Evolutionary conservation across 2,113 vertebrate species (phyloP), one percentile per base, ranked within the genome.

Genomic region (Semnopithecus entellus): DNA sequence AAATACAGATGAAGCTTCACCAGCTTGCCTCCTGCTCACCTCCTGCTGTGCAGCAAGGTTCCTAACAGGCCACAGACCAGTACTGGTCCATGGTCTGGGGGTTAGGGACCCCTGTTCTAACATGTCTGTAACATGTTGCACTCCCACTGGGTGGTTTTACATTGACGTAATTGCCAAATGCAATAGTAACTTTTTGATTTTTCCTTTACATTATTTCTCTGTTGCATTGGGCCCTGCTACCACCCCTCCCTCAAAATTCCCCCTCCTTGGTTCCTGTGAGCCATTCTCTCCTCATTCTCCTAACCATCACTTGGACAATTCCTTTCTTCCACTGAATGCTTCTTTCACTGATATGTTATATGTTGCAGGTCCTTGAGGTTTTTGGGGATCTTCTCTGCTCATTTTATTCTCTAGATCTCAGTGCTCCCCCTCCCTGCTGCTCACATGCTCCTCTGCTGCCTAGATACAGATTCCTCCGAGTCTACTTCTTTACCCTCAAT

Each of bases 361-460:
- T 23, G 14, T 14, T 50, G 30, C n/a, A 88, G 43, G 23, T 72
- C 64, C n/a, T 73, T 70, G 66, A 89, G 91, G 79, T 52, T 66
- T 80, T 84, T 25, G 7, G 76, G 64, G 40, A 27, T 91, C 40
- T 91, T 89, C 61, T 84, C 82, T 91, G 18, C 72, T 90, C 18
- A 2, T 61, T 59, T 88, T 40, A 83, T 80, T 92, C 57, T 40
- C 35, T 14, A 23, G 52, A 91, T 48, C 82, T 93, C 45, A 57
- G 52, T 43, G 16, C 35, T 75, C 38, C 80, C 78, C 20, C 61
- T n/a, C 72, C 40, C 70, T 72, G 17, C 90, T 66, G 86, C 91
- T 94, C 93, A 95, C 91, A 48, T 30, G 14, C 81, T 59, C 72
- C 61, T 45, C 91, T 93, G 91, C 96, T 96, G 93, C 95, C 73